Conservation (phyloP, 2,797 vertebrate genomes). For the Lagodon rhomboides region DNA sequence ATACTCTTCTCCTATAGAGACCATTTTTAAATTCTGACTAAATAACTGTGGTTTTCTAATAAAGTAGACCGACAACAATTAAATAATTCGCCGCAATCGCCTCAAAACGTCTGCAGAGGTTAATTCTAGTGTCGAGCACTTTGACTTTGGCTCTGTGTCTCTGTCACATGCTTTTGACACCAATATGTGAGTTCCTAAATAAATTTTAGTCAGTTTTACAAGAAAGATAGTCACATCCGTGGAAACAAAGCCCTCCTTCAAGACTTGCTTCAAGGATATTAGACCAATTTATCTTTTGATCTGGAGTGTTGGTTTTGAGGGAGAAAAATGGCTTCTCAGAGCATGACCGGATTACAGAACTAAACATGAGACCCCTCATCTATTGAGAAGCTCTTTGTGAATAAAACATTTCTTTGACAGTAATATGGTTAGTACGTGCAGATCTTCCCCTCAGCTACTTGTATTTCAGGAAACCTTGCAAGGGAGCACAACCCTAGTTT, state of each 20-base stretch:
- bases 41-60: neutral
- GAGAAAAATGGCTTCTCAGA: neutral
- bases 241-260: conserved; percentile 6
- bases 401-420: neutral
- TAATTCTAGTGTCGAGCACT: too few relatives aligned
- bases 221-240: neutral
- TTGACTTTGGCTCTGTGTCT: neutral
- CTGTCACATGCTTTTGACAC: neutral
- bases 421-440: neutral
- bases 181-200: neutral
- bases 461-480: neutral
- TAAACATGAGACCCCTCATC: neutral
- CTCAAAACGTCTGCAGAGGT: too few relatives aligned
- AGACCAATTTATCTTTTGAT: neutral
- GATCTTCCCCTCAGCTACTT: neutral
- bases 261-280: neutral
- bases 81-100: neutral
- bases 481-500: neutral
- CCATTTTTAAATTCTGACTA: neutral
- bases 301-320: neutral
- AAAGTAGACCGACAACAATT: neutral
- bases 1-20: neutral
- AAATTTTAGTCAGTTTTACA: neutral
- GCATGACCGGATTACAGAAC: neutral
- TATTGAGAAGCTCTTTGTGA: neutral